Conservation (phyloP, 2,888 invertebrate species). For the Luperina nickerlii region DNA sequence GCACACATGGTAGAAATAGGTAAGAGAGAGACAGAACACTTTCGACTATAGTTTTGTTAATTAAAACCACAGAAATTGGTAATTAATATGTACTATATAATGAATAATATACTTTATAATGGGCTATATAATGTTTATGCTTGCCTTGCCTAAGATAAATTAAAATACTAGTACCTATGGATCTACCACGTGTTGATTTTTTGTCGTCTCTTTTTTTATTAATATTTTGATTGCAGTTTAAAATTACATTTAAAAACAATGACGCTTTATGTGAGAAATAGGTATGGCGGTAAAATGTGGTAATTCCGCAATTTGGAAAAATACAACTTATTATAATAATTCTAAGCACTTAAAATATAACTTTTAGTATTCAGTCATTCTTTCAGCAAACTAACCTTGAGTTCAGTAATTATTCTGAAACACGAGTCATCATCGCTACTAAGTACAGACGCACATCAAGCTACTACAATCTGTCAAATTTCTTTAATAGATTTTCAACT, state of each 20-base stretch:
- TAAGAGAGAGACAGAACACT: neutral
- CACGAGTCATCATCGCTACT: neutral
- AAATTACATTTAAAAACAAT: neutral
- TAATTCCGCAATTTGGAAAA: neutral
- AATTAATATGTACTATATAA: too few relatives aligned
- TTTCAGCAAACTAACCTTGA: slow-evolving; percentile 14
- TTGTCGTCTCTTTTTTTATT: too few relatives aligned
- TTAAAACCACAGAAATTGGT: too few relatives aligned
- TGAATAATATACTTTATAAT: too few relatives aligned
- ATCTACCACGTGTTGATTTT: neutral
- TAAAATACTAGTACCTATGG: neutral
- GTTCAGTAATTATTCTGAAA: slow-evolving; percentile 17
- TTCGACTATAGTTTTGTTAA: neutral
- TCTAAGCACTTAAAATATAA: neutral
- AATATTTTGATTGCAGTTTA: too few relatives aligned
- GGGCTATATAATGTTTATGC: too few relatives aligned
- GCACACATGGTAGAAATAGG: slow-evolving; percentile 59
- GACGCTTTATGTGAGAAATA: neutral
- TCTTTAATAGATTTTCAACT: too few relatives aligned
- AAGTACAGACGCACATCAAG: too few relatives aligned
- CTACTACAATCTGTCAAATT: too few relatives aligned
- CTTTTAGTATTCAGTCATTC: neutral
- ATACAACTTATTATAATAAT: neutral
- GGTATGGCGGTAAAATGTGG: neutral
- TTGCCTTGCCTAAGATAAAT: neutral